A percentile compares a stretch with the other conserved stretches of the same genome.
Evolutionary conservation across 2,888 invertebrate genomes (phyloP).

Genomic region (Lasioglossum leucozonium): DNA sequence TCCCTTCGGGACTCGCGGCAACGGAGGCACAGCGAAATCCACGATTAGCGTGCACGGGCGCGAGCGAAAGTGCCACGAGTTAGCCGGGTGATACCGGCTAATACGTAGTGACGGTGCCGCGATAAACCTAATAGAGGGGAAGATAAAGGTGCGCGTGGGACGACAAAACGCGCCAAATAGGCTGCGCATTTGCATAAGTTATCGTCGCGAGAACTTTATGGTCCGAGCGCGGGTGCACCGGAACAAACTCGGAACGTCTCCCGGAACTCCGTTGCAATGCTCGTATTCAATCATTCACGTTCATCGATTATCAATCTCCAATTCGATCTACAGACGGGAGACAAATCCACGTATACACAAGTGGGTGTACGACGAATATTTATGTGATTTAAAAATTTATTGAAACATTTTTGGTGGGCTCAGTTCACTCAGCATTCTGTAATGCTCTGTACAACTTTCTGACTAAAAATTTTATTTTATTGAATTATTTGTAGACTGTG

Average conservation of each 20-base stretch:
- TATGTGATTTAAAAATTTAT: no score
- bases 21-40: constrained; percentile 20
- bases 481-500: no score
- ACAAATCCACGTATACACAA: no score
- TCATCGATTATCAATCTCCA: neutral
- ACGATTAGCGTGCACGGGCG: constrained; percentile 23
- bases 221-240: constrained; percentile 2
- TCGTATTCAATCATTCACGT: neutral
- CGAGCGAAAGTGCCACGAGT: constrained; percentile 36
- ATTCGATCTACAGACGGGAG: no score
- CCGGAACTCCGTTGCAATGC: neutral
- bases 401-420: no score
- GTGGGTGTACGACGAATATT: no score
- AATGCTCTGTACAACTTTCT: no score
- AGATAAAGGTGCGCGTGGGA: constrained; percentile 46
- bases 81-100: constrained; percentile 33
- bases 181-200: constrained; percentile 37
- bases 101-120: constrained; percentile 43
- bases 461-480: no score
- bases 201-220: constrained; percentile 25
- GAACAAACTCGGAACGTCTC: neutral
- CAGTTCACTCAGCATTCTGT: no score
- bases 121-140: constrained; percentile 48
- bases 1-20: constrained; percentile 29
- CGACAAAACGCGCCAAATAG: constrained; percentile 30